Conservation (phyloP, 1,140 invertebrate genomes). For the Palaemon carinicauda region DNA sequence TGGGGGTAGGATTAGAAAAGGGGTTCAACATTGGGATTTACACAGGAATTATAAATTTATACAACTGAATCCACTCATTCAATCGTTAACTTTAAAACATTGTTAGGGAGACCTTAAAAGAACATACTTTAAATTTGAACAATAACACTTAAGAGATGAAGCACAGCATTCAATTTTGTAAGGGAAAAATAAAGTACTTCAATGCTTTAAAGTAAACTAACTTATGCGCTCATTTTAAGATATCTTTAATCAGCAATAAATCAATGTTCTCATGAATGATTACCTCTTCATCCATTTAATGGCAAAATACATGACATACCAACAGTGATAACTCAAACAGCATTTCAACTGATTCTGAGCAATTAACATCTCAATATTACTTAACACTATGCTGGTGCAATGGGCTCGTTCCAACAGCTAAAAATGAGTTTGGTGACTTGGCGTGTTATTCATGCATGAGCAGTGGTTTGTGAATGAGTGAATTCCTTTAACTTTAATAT, state of each 20-base stretch:
- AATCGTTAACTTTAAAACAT: not conserved
- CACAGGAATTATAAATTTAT: not conserved
- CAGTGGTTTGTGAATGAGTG: conserved; percentile 41
- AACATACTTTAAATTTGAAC: too few species aligned
- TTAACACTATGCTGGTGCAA: conserved; percentile 22
- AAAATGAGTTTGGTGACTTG: conserved; percentile 17
- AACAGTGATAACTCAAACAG: not conserved
- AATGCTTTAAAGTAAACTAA: not conserved
- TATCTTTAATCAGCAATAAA: not conserved
- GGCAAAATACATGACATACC: not conserved
- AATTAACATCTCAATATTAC: not conserved
- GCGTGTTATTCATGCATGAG: conserved; percentile 32
- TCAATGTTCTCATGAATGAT: not conserved
- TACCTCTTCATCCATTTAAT: conserved; percentile 21
- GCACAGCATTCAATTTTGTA: too few species aligned
- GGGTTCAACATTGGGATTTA: not conserved
- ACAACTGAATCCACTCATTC: conserved; percentile 18
- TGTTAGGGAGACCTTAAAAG: not conserved
- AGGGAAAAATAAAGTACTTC: too few species aligned
- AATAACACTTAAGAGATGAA: not conserved
- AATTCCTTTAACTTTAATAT: conserved; percentile 20
- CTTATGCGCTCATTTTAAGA: not conserved
- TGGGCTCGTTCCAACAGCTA: conserved; percentile 14
- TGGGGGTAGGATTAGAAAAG: not conserved
- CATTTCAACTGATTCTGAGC: not conserved